Evolutionary conservation across 2,888 invertebrate species (phyloP), one percentile per base, ranked within the genome.

Genomic region (Himalopsyche japonica): DNA sequence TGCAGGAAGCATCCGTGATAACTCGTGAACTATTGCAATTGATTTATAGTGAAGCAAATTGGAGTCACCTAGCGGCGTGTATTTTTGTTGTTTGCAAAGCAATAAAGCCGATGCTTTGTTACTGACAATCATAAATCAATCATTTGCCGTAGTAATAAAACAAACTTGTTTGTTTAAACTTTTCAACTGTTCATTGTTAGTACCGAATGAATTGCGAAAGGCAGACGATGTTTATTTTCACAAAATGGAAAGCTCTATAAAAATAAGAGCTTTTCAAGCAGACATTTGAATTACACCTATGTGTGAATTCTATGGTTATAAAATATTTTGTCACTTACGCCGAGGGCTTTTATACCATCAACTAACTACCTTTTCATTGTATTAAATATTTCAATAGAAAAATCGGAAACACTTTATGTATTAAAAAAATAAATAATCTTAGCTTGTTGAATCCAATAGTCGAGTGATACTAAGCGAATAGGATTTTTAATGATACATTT

Each of bases 71-170:
- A 80, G 80, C 48, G 10, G 47, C 8, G 78, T 81, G 70, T 48
- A 34, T 82, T 84, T 82, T 79, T 82, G 76, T 78, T 78, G 77
- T 81, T 78, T 64, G 82, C 70, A 49, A 37, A 49, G 82, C 80
- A 86, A 86, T 86, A 86, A 84, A 82, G 84, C 82, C 57, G 70
- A 64, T 76, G 82, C 84, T 64, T 76, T 84, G 81, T 80, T 79
- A 64, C 86, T 79, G 84, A 84, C 82, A 79, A 76, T 24, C 57
- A 82, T 86, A 84, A 86, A 86, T 86, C 86, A 84, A 86, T 86
- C 86, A 84, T 83, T 81, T 37, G 81, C 18, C 64, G 15, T 18
- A 30, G 82, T 80, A 70, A 76, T 57, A 80, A 57, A 57, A 57
- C 80, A 77, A 43, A 77, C 20, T 77, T 77, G 77, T 37, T 77